Base-by-base conservation (phyloP, 2,113 vertebrate genomes). In the Xenopus laevis region DNA sequence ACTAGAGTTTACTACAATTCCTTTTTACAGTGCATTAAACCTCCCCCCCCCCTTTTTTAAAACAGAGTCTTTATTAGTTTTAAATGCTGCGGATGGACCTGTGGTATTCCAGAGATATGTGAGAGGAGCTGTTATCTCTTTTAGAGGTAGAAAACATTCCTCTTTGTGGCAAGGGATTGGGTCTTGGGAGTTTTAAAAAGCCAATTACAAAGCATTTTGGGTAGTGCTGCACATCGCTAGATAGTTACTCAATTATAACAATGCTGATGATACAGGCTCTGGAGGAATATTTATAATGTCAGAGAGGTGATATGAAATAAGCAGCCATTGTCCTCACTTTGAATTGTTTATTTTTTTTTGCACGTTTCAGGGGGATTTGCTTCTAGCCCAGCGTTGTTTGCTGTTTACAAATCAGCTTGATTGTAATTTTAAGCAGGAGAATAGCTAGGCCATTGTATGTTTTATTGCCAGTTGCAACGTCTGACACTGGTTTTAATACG, bases 211-310 rank as follows among this genome's bases (percentile, higher is more conserved):
- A 77, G 74, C 74, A 77, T 77, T 67, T 70, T 64, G 66, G 74
- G 74, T 77, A 77, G 50, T 70, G 45, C 74, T 77, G 74, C 67
- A 77, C 66, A 77, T 63, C 18, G 67, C 66, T 70, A 77, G 74
- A 77, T 77, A 77, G 67, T 77, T 77, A 77, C 67, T 77, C 74
- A 77, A 77, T 77, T 77, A 77, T 77, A 77, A 77, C 74, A 77
- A 64, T 77, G 74, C 74, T 77, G 74, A 77, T 77, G 74, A 77
- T 77, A 77, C 66, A 70, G 67, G 47, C 74, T 77, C 74, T 46
- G 33, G 70, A 70, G 74, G 46, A 77, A 70, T 77, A 70, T 77
- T 77, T 70, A 70, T 77, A 77, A 77, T 77, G 67, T 64, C 67
- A 64, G 66, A 66, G 67, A 77, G 67, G 66, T 70, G 66, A 77